phyloP scores from a whole-genome alignment of 1,140 invertebrate species.

The Eurosta solidaginis region DNA sequence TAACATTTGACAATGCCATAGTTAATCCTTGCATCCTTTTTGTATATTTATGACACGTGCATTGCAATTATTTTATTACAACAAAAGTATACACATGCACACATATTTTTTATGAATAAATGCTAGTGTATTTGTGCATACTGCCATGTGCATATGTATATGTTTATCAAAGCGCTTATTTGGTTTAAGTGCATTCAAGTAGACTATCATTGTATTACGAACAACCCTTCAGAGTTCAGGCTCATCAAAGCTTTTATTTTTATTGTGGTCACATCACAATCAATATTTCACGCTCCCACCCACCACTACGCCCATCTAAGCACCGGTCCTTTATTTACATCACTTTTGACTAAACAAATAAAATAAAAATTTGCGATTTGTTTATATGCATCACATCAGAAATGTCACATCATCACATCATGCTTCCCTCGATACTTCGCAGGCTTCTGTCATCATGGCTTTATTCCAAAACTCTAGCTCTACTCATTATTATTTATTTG shows the following conservation, averaged over 20 bases:
- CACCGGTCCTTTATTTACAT: conserved; percentile 36
- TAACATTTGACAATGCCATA: conserved; percentile 13
- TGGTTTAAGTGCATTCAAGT: not conserved
- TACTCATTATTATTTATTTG: conserved; percentile 26
- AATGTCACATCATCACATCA: conserved; percentile 36
- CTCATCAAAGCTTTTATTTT: not conserved
- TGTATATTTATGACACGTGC: conserved; percentile 59
- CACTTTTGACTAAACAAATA: not conserved
- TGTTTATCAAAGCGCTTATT: not conserved
- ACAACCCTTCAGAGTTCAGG: conserved; percentile 25
- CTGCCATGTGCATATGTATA: not conserved
- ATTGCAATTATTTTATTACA: conserved; percentile 58
- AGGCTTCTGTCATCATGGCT: too few relatives aligned
- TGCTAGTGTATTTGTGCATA: not conserved
- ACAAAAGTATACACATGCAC: too few relatives aligned
- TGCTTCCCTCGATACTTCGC: not conserved
- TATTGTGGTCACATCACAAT: conserved; percentile 6
- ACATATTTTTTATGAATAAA: not conserved
- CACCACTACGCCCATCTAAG: not conserved
- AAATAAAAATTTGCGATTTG: conserved; percentile 42
- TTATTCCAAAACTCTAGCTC: not conserved
- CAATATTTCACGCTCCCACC: not conserved
- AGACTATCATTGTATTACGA: not conserved
- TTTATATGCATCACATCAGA: conserved; percentile 34
- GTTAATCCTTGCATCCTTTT: conserved; percentile 46